These are phyloP conservation scores for Drosophila affinis DNA, from an alignment of 2,888 invertebrate species.

Conservation along the genomic window DNA sequence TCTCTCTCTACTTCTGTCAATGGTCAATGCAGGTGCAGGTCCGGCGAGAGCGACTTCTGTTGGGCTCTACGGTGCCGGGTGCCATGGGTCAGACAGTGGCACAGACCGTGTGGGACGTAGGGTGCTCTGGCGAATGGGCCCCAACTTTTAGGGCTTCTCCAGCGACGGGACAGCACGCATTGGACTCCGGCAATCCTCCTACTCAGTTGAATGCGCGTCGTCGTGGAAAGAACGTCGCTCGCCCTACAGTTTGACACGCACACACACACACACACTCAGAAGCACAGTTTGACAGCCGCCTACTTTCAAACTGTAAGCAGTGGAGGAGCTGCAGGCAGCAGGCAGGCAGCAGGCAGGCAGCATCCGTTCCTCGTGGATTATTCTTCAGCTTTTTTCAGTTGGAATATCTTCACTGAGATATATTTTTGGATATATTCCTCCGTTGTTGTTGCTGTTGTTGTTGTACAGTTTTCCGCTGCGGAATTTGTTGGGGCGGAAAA, in stretches of 20 bases:
- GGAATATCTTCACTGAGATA: neutral
- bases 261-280: neutral
- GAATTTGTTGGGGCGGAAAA: slow-evolving; percentile 45
- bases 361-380: slow-evolving; percentile 27
- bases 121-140: slow-evolving; percentile 24
- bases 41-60: slow-evolving; percentile 37
- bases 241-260: slow-evolving; percentile 36
- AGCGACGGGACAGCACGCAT: slow-evolving; percentile 75
- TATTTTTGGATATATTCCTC: neutral
- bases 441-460: slow-evolving; percentile 13
- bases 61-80: neutral
- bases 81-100: slow-evolving; percentile 34
- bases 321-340: slow-evolving; percentile 21
- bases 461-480: slow-evolving; percentile 48
- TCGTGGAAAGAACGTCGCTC: slow-evolving; percentile 45
- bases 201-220: slow-evolving; percentile 81
- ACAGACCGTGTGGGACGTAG: slow-evolving; percentile 19
- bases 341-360: slow-evolving; percentile 11
- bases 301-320: slow-evolving; percentile 13
- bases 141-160: slow-evolving; percentile 78
- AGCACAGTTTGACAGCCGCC: slow-evolving; percentile 16
- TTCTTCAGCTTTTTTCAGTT: slow-evolving; percentile 13
- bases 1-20: slow-evolving; percentile 12
- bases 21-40: neutral
- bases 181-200: slow-evolving; percentile 65